Conservation (phyloP, 2,888 invertebrate species). For the Buathra laborator region DNA sequence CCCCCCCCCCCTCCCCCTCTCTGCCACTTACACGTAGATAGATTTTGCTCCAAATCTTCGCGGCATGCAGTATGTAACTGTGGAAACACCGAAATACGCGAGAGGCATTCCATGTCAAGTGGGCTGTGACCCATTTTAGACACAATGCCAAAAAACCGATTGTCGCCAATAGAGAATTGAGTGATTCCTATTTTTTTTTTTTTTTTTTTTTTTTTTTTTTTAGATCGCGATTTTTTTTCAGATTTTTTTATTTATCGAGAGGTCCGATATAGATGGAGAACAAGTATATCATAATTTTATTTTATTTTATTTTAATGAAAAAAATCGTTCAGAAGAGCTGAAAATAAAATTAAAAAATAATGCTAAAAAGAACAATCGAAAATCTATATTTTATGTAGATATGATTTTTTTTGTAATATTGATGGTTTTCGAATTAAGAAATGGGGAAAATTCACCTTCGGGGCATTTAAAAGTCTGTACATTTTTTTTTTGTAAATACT, state of each 20-base stretch:
- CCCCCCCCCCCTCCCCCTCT: conserved; percentile 1
- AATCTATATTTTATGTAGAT: too few species aligned
- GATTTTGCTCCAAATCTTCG: conserved; percentile 12
- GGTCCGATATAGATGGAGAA: too few species aligned
- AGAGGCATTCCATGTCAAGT: conserved; percentile 3
- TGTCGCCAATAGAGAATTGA: neutral
- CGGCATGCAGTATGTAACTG: neutral
- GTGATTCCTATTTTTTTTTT: neutral
- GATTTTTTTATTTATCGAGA: too few species aligned
- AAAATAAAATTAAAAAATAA: too few species aligned
- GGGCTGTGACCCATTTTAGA: neutral
- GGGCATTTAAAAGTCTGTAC: too few species aligned
- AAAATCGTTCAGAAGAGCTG: neutral
- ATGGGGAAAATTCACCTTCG: too few species aligned
- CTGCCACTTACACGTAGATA: conserved; percentile 2
- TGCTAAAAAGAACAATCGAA: too few species aligned
- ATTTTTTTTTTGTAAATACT: too few species aligned
- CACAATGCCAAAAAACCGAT: neutral
- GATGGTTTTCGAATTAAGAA: too few species aligned
- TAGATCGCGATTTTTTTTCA: neutral
- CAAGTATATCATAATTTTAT: neutral
- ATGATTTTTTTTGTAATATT: too few species aligned
- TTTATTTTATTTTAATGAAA: neutral
- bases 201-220: neutral
- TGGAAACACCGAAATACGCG: conserved; percentile 3